A percentile compares a stretch with the other conserved stretches of the same genome.
Conservation (phyloP, 2,797 vertebrate genomes). For the Emydoidea blandingii region DNA sequence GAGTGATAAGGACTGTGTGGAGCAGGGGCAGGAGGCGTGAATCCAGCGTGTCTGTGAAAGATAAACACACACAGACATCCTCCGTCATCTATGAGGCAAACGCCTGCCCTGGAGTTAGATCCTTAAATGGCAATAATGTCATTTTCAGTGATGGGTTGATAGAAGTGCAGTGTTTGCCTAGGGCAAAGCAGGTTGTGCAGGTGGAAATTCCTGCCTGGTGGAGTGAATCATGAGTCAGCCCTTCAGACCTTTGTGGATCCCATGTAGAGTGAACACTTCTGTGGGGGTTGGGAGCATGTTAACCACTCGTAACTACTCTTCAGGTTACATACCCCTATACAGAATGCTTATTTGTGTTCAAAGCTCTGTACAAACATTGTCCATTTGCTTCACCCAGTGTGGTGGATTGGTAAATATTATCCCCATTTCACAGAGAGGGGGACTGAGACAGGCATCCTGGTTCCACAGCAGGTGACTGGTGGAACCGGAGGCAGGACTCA, state of each 20-base stretch:
- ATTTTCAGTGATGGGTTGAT: background rate
- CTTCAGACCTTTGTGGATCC: background rate
- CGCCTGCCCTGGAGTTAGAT: background rate
- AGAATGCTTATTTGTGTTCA: background rate
- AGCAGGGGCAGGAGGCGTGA: accelerated
- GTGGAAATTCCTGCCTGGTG: background rate
- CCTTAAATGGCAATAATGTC: background rate
- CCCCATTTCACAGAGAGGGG: accelerated
- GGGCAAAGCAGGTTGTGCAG: accelerated
- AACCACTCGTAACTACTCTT: accelerated
- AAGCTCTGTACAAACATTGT: background rate
- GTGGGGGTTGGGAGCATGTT: background rate
- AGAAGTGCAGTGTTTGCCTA: accelerated
- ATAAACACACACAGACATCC: background rate
- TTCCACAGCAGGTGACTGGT: accelerated
- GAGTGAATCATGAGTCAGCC: background rate
- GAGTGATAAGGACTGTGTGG: background rate
- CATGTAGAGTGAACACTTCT: background rate
- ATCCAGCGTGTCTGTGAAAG: background rate
- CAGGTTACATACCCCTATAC: accelerated
- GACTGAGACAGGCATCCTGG: accelerated
- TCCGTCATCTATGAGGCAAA: background rate
- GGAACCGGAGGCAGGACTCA: accelerated
- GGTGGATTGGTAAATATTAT: accelerated
- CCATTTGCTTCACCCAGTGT: background rate